phyloP scores from a whole-genome alignment of 2,113 vertebrate genomes.

The Ceuthmochares aereus region DNA sequence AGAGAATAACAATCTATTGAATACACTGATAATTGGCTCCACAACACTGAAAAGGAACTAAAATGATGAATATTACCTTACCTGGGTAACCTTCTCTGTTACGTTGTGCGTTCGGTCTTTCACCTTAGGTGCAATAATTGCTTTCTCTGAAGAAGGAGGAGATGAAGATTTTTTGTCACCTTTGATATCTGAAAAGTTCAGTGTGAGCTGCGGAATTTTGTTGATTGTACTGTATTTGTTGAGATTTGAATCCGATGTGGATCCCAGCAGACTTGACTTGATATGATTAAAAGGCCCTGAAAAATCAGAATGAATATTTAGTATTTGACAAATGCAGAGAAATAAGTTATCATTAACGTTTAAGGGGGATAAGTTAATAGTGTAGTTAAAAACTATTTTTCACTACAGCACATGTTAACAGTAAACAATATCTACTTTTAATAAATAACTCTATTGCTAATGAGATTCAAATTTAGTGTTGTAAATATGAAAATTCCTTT shows the following conservation, averaged over 20 bases:
- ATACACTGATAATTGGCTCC: neutral
- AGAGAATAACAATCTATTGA: neutral
- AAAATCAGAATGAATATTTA: conserved; percentile 62
- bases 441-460: neutral
- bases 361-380: neutral
- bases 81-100: conserved; percentile 99
- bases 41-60: neutral
- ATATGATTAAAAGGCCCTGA: conserved; percentile 96
- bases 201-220: conserved; percentile 96
- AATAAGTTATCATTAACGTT: neutral
- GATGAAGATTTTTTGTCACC: conserved; percentile 94
- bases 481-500: neutral
- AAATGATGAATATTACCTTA: conserved; percentile 56
- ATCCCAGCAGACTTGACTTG: conserved; percentile 95
- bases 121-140: conserved; percentile 97
- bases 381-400: neutral
- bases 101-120: conserved; percentile 99
- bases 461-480: neutral
- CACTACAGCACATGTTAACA: neutral
- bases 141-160: conserved; percentile 93
- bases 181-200: conserved; percentile 95
- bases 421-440: neutral
- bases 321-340: conserved; percentile 18
- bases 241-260: conserved; percentile 98
- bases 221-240: conserved; percentile 99